phyloP scores from a whole-genome alignment of 2,888 invertebrate genomes.

The Orthonevra nobilis region DNA sequence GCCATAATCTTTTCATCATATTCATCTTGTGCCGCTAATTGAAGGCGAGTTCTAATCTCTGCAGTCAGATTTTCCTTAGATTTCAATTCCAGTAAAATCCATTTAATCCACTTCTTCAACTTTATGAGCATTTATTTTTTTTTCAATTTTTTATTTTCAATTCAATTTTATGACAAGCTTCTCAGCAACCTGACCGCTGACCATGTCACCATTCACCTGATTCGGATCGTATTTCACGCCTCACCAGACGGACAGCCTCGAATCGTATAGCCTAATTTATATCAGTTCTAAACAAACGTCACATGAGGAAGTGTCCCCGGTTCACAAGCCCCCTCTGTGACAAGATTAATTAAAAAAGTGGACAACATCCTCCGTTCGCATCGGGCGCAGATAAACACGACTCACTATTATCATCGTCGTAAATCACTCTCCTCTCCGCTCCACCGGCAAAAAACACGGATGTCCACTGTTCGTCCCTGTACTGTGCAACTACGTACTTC shows the following conservation, averaged over 20 bases:
- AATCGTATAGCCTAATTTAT: slow-evolving; percentile 54
- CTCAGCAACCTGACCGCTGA: no score
- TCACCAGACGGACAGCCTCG: not conserved
- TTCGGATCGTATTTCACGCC: slow-evolving; percentile 32
- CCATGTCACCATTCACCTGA: slow-evolving; percentile 8
- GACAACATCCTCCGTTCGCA: slow-evolving; percentile 67
- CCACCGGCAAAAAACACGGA: slow-evolving; percentile 46
- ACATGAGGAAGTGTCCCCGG: slow-evolving; percentile 68
- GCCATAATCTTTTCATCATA: no score
- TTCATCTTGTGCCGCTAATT: no score
- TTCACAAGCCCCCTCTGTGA: slow-evolving; percentile 10
- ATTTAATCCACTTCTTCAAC: no score
- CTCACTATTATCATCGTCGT: slow-evolving; percentile 63
- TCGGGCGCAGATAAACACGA: slow-evolving; percentile 64
- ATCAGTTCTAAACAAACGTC: slow-evolving; percentile 33
- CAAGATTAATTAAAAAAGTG: slow-evolving; percentile 67
- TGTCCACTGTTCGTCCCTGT: slow-evolving; percentile 34
- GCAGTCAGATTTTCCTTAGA: no score
- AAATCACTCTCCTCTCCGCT: slow-evolving; percentile 52
- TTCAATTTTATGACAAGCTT: no score
- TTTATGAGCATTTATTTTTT: no score
- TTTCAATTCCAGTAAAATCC: no score
- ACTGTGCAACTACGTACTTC: slow-evolving; percentile 7
- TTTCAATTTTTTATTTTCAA: no score
- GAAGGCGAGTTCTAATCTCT: no score